Conservation (phyloP, 1,140 invertebrate genomes). For the Megathymus violae region DNA sequence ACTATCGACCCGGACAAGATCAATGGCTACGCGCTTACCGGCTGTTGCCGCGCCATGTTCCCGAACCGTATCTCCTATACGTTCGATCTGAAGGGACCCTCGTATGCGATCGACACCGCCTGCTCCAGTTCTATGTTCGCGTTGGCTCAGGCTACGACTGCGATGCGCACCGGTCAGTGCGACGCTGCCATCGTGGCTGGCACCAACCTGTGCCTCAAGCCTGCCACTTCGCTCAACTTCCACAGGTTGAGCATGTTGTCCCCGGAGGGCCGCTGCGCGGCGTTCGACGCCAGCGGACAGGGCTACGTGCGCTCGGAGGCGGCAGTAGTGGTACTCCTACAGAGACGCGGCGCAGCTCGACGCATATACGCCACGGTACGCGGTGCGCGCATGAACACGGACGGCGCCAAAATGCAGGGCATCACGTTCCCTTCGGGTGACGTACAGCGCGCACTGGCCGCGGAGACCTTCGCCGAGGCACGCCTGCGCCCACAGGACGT, state of each 20-base stretch:
- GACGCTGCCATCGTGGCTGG: constrained; percentile 97
- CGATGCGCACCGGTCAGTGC: constrained; percentile 93
- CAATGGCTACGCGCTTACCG: constrained; percentile 96
- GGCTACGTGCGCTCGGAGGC: constrained; percentile 97
- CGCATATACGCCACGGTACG: constrained; percentile 94
- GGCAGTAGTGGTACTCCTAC: constrained; percentile 91
- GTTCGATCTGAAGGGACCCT: constrained; percentile 96
- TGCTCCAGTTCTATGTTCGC: constrained; percentile 97
- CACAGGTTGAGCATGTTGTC: constrained; percentile 95
- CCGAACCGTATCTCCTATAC: constrained; percentile 97
- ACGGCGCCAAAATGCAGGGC: constrained; percentile 94
- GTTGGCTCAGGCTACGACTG: constrained; percentile 92
- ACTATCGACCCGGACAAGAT: constrained; percentile 89
- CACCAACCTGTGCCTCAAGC: constrained; percentile 92
- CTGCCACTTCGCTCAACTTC: constrained; percentile 95
- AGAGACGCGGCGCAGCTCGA: constrained; percentile 89
- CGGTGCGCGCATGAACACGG: constrained; percentile 94
- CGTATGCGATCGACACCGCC: constrained; percentile 96
- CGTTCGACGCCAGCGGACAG: constrained; percentile 95
- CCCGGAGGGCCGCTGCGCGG: constrained; percentile 94
- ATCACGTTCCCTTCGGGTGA: constrained; percentile 96
- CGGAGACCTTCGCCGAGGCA: constrained; percentile 92
- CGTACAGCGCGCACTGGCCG: constrained; percentile 94
- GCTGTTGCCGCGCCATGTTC: constrained; percentile 97
- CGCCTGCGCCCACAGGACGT: constrained; percentile 92